phyloP scores from a whole-genome alignment of 2,113 vertebrate species.

The Amphilophus citrinellus region DNA sequence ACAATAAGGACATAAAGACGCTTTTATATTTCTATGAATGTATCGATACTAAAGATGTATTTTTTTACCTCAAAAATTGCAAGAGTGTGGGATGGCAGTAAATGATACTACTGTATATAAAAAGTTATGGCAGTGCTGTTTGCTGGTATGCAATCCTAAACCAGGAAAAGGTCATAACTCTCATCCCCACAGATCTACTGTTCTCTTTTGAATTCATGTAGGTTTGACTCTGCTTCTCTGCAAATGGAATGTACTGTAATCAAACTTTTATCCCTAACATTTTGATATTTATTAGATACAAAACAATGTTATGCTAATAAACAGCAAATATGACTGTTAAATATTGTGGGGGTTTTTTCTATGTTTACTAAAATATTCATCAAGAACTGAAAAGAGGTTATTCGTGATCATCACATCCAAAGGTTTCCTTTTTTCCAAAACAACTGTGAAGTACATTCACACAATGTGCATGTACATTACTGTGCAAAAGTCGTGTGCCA shows the following conservation, averaged over 20 bases:
- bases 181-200: slow-evolving; percentile 48
- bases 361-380: background rate
- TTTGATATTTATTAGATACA: slow-evolving; percentile 77
- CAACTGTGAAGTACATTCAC: no score
- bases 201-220: slow-evolving; percentile 60
- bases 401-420: background rate
- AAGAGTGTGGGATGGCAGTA: slow-evolving; percentile 41
- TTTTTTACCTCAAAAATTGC: slow-evolving; percentile 73
- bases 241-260: slow-evolving; percentile 81
- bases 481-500: background rate
- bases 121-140: slow-evolving; percentile 40
- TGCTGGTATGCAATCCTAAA: slow-evolving; percentile 57
- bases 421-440: background rate
- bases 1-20: slow-evolving; percentile 69
- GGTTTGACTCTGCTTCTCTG: slow-evolving; percentile 65
- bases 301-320: slow-evolving; percentile 78
- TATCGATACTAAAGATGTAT: slow-evolving; percentile 77
- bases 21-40: slow-evolving; percentile 82
- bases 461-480: no score
- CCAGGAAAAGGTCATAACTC: slow-evolving; percentile 47
- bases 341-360: slow-evolving; percentile 11
- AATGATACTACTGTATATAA: slow-evolving; percentile 30
- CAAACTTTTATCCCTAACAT: slow-evolving; percentile 54
- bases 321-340: slow-evolving; percentile 72
- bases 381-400: background rate